A percentile compares a stretch with the other conserved stretches of the same genome.
phyloP scores from a whole-genome alignment of 2,888 invertebrate species.

The Enoplolaimus lenunculus region DNA sequence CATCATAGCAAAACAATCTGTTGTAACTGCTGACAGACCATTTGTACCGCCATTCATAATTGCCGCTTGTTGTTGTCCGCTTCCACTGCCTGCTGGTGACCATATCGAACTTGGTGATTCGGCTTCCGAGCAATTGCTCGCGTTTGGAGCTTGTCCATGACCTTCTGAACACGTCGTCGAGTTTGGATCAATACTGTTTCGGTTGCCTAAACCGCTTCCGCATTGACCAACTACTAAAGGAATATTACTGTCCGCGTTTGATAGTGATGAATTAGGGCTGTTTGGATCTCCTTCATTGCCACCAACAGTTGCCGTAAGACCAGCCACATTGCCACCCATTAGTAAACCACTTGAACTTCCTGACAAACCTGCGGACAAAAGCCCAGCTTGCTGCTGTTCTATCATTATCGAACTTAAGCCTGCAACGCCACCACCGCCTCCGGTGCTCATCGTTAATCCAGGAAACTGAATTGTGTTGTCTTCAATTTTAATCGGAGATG shows the following conservation, averaged over 20 bases:
- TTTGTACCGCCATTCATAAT: not conserved
- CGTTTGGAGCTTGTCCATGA: not conserved
- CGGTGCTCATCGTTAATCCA: too few species aligned
- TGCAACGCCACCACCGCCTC: not conserved
- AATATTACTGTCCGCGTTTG: too few species aligned
- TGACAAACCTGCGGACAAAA: not conserved
- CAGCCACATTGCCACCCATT: not conserved
- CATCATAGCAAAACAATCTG: too few species aligned
- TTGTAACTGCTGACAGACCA: not conserved
- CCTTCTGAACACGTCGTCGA: not conserved
- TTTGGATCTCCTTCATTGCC: too few species aligned
- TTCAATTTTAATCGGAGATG: not conserved
- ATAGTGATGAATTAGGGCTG: too few species aligned
- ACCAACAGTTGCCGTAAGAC: too few species aligned
- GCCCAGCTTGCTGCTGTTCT: not conserved
- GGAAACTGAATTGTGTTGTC: too few species aligned
- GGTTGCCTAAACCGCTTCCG: not conserved
- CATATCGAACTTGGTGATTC: not conserved
- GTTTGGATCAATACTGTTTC: not conserved
- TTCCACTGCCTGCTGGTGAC: not conserved
- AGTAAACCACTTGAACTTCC: not conserved
- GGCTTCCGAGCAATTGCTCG: not conserved
- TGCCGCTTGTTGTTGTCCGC: not conserved
- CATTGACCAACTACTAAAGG: too few species aligned
- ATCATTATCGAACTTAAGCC: not conserved